phyloP scores from a whole-genome alignment of 2,113 vertebrate species.

The Galemys pyrenaicus region DNA sequence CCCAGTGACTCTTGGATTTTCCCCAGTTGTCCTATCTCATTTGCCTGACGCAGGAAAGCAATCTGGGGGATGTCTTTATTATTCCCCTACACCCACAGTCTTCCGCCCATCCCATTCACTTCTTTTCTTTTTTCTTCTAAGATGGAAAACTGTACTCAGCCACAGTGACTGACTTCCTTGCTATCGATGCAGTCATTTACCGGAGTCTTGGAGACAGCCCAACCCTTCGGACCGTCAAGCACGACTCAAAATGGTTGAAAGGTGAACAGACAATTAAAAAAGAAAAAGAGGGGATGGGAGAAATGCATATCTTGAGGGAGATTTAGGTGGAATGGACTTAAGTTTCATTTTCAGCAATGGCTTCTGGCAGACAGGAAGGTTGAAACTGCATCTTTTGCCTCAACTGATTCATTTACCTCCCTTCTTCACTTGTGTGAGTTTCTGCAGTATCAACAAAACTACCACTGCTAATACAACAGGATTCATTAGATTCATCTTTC shows the following conservation, averaged over 20 bases:
- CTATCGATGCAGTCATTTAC: slow-evolving; percentile 99
- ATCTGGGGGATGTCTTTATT: slow-evolving; percentile 63
- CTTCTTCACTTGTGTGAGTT: slow-evolving; percentile 50
- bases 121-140: slow-evolving; percentile 70
- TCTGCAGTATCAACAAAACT: slow-evolving; percentile 65
- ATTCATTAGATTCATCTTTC: slow-evolving; percentile 58
- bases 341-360: slow-evolving; percentile 68
- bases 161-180: slow-evolving; percentile 99
- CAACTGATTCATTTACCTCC: slow-evolving; percentile 70
- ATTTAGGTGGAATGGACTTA: slow-evolving; percentile 52
- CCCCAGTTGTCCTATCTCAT: slow-evolving; percentile 70
- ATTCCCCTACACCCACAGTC: not conserved
- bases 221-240: slow-evolving; percentile 98
- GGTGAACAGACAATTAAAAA: slow-evolving; percentile 87
- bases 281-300: rapidly evolving
- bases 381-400: slow-evolving; percentile 70
- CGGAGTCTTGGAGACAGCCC: slow-evolving; percentile 98
- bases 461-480: slow-evolving; percentile 43
- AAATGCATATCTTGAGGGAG: slow-evolving; percentile 45
- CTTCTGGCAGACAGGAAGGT: slow-evolving; percentile 67
- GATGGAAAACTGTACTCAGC: slow-evolving; percentile 99
- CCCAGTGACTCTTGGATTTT: slow-evolving; percentile 38
- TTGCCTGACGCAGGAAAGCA: slow-evolving; percentile 60
- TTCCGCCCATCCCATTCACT: not conserved
- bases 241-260: slow-evolving; percentile 99